These are phyloP conservation scores for Notoglanidium macrostoma DNA, from an alignment of 2,797 vertebrate genomes.

Conservation along the genomic window DNA sequence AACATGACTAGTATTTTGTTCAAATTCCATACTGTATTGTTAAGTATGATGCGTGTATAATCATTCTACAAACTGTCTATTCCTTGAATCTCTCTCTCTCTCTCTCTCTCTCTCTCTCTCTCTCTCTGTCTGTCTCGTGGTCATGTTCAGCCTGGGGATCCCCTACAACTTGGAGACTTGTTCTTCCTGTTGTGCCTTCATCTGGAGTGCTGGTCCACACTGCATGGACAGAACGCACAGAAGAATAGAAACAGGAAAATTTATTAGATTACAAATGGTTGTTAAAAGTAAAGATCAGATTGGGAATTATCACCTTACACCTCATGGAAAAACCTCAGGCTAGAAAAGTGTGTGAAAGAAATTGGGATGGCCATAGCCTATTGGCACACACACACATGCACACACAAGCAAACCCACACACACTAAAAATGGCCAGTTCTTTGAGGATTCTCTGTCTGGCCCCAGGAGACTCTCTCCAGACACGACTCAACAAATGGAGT, in stretches of 20 bases:
- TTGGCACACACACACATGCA: conserved; percentile 2
- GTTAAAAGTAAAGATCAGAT: neutral
- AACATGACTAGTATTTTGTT: neutral
- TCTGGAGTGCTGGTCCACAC: conserved; percentile 68
- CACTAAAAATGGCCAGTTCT: neutral
- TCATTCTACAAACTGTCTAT: neutral
- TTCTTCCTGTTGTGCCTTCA: conserved; percentile 64
- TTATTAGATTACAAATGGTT: neutral
- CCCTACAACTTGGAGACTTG: conserved; percentile 56
- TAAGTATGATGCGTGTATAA: neutral
- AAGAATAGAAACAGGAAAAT: conserved; percentile 55
- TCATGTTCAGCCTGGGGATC: conserved; percentile 39
- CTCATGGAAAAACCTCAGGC: neutral
- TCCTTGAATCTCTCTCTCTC: neutral
- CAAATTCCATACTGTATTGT: neutral
- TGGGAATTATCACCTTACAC: neutral
- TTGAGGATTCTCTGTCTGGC: conserved; percentile 40
- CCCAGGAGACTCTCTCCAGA: conserved; percentile 51
- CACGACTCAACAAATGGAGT: conserved; percentile 48
- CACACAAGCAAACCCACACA: conserved; percentile 16
- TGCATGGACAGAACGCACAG: conserved; percentile 68
- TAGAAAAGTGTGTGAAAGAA: neutral
- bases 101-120: neutral
- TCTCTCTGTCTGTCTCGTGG: neutral
- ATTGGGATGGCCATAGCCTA: neutral